Evolutionary conservation across 2,797 vertebrate species (phyloP).

Genomic region (Spheniscus humboldti): DNA sequence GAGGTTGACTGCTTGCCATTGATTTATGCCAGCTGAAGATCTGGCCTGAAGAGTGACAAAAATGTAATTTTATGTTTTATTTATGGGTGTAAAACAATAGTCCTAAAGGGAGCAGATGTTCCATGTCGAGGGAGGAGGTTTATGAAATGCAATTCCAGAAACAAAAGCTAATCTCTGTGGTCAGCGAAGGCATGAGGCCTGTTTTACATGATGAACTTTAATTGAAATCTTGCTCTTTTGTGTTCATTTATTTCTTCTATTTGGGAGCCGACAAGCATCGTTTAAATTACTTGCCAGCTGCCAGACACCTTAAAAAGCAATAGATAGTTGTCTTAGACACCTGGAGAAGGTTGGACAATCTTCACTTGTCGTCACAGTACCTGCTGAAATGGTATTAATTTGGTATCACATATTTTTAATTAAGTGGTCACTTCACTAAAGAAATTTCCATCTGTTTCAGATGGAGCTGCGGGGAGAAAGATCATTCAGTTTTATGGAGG

Average conservation of each 20-base stretch:
- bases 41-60: constrained; percentile 72
- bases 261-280: constrained; percentile 19
- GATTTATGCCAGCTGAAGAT: constrained; percentile 66
- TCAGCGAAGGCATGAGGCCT: constrained; percentile 66
- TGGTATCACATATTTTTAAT: constrained; percentile 23
- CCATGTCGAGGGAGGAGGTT: constrained; percentile 52
- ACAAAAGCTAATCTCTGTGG: constrained; percentile 70
- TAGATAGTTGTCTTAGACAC: neutral
- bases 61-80: constrained; percentile 78
- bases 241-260: constrained; percentile 56
- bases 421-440: constrained; percentile 33
- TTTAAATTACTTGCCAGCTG: constrained; percentile 44
- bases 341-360: constrained; percentile 1
- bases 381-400: constrained; percentile 33
- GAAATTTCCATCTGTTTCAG: constrained; percentile 41
- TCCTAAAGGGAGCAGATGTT: constrained; percentile 69
- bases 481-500: neutral
- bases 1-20: constrained; percentile 58
- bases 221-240: constrained; percentile 69
- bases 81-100: constrained; percentile 74
- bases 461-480: constrained; percentile 30
- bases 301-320: constrained; percentile 14
- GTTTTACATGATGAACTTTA: constrained; percentile 69
- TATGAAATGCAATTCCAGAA: constrained; percentile 68
- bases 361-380: neutral